Evolutionary conservation across 1,140 invertebrate species (phyloP), one percentile per base, ranked within the genome.

Genomic region (Oppia nitens): DNA sequence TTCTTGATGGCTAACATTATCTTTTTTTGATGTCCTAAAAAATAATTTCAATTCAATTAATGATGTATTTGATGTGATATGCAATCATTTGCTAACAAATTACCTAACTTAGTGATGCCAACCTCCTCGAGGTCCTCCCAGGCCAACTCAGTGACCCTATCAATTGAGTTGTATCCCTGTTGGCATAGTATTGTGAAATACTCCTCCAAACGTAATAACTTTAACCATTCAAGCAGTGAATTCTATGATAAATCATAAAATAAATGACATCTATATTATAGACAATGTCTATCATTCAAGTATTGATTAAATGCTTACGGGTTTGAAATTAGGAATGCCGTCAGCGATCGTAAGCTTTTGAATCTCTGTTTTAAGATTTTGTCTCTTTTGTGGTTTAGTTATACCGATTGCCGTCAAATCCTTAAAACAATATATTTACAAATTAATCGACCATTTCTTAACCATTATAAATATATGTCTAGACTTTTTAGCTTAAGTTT

Each of bases 61-160:
- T 23, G 17, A 47, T 24, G 1, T 28, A 53, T n/a, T 24, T 53
- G 25, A 23, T 53, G 28, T 28, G 27, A 20, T 1, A 24, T 53
- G 27, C 20, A 26, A 24, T 23, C 12, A n/a, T 6, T 20, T 24
- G 21, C 6, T 27, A 6, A 9, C 21, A n/a, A 27, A 61, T 60
- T 67, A 75, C 75, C 75, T 58, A 79, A 66, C 66, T 75, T 76
- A 60, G 72, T 73, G 64, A 98, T 95, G 52, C 95, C 95, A 70
- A 97, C 94, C 68, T 98, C 95, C 75, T 98, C 95, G 64, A 98
- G 79, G 75, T 98, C 95, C 76, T 98, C 95, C 91, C 93, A 97
- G 60, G 87, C 90, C 45, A 98, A 79, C 68, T 95, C 89, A 40
- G 87, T 87, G 51, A 80, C 71, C 51, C 76, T 70, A 66, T 94